A percentile compares a stretch with the other conserved stretches of the same genome.
Evolutionary conservation across 2,113 vertebrate species (phyloP).

Genomic region (Eurypyga helias): DNA sequence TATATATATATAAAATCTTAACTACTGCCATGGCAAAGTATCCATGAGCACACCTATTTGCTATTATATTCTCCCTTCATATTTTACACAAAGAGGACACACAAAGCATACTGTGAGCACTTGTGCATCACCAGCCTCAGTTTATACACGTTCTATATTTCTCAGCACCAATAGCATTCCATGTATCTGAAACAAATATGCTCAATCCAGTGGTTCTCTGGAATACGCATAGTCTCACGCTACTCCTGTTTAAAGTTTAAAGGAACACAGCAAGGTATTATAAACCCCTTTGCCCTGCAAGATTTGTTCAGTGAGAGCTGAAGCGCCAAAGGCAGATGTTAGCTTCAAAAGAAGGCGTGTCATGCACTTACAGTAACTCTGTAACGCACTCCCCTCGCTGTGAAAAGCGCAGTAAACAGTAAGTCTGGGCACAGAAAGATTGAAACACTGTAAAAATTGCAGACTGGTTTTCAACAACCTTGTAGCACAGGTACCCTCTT

Average conservation of each 20-base stretch:
- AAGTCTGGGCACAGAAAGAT: background rate
- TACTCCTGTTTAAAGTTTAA: background rate
- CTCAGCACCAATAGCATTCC: background rate
- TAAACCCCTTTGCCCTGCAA: background rate
- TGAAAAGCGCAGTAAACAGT: background rate
- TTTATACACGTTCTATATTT: background rate
- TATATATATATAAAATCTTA: background rate
- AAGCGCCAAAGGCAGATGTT: background rate
- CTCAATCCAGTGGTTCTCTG: background rate
- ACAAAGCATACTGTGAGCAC: background rate
- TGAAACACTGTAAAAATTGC: background rate
- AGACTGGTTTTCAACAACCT: background rate
- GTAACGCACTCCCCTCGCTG: background rate
- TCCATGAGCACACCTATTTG: background rate
- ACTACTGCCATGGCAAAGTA: background rate
- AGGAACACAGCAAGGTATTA: background rate
- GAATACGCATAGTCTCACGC: background rate
- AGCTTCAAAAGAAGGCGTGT: background rate
- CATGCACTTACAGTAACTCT: background rate
- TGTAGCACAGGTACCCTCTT: background rate
- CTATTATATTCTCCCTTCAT: background rate
- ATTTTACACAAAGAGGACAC: background rate
- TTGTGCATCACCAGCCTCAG: background rate
- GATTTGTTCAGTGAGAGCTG: background rate
- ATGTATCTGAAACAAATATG: background rate